A percentile compares a stretch with the other conserved stretches of the same genome.
These are phyloP conservation scores for Tautogolabrus adspersus DNA, from an alignment of 2,113 vertebrate species.

Conservation along the genomic window DNA sequence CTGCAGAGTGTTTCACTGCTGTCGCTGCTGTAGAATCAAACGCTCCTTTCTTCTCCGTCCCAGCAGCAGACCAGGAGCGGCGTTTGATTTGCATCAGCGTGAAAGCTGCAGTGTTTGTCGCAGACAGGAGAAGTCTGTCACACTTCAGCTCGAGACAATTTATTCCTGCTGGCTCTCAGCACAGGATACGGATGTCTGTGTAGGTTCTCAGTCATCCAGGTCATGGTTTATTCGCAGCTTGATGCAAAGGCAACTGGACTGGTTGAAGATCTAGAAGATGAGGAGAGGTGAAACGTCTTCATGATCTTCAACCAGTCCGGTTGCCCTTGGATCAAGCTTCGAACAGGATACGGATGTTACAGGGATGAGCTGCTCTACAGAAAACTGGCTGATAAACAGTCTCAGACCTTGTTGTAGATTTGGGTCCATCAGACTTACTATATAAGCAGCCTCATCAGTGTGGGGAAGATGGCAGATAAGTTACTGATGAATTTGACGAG, in stretches of 20 bases:
- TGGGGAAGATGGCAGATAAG: too few species aligned
- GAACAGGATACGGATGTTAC: not conserved
- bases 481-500: too few species aligned
- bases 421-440: too few species aligned
- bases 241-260: too few species aligned
- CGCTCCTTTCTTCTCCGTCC: slow-evolving; percentile 38
- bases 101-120: slow-evolving; percentile 63
- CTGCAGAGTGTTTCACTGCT: slow-evolving; percentile 21
- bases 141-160: slow-evolving; percentile 22
- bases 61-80: slow-evolving; percentile 47
- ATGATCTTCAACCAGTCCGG: too few species aligned
- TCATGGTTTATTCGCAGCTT: too few species aligned
- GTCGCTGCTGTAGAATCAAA: slow-evolving; percentile 56
- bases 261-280: too few species aligned
- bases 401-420: too few species aligned
- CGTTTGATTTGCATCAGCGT: slow-evolving; percentile 64
- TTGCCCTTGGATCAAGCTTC: too few species aligned
- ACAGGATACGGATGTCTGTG: not conserved
- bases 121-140: slow-evolving; percentile 43
- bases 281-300: too few species aligned
- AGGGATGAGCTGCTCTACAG: not conserved
- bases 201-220: too few species aligned
- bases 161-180: slow-evolving; percentile 6
- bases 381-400: not conserved
- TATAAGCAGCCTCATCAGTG: too few species aligned